These are phyloP conservation scores for Palloptera scutellata DNA, from an alignment of 2,888 invertebrate species.

Conservation along the genomic window DNA sequence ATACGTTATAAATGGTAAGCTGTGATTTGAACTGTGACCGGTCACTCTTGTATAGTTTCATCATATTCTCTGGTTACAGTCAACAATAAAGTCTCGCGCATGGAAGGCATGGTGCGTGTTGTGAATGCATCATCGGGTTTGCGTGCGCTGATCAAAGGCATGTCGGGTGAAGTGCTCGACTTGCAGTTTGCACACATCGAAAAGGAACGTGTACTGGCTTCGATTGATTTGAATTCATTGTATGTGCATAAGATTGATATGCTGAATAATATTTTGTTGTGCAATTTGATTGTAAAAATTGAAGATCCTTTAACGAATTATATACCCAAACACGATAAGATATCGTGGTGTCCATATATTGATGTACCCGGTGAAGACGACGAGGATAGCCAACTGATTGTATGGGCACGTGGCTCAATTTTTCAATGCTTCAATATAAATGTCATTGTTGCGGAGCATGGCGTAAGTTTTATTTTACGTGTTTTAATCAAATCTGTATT, in stretches of 20 bases:
- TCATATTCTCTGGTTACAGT: constrained; percentile 45
- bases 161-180: constrained; percentile 89
- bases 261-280: constrained; percentile 68
- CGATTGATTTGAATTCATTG: constrained; percentile 86
- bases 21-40: not conserved
- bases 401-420: constrained; percentile 79
- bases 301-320: constrained; percentile 61
- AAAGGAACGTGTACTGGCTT: constrained; percentile 81
- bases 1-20: constrained; percentile 86
- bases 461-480: constrained; percentile 47
- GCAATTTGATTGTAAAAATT: constrained; percentile 65
- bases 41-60: not conserved
- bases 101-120: constrained; percentile 82
- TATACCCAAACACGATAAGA: constrained; percentile 70
- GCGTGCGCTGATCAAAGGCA: constrained; percentile 84
- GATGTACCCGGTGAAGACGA: constrained; percentile 59
- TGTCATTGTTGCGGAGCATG: constrained; percentile 55
- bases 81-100: constrained; percentile 60
- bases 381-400: constrained; percentile 78
- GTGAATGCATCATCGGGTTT: constrained; percentile 74
- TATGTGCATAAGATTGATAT: constrained; percentile 82
- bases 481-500: not conserved
- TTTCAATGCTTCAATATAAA: constrained; percentile 62
- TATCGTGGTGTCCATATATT: constrained; percentile 91
- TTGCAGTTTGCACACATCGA: constrained; percentile 87